Percentiles rank a stretch among this genome's conserved stretches.
Evolutionary conservation across 2,888 invertebrate genomes (phyloP).

Genomic region (Resseliella maxima): DNA sequence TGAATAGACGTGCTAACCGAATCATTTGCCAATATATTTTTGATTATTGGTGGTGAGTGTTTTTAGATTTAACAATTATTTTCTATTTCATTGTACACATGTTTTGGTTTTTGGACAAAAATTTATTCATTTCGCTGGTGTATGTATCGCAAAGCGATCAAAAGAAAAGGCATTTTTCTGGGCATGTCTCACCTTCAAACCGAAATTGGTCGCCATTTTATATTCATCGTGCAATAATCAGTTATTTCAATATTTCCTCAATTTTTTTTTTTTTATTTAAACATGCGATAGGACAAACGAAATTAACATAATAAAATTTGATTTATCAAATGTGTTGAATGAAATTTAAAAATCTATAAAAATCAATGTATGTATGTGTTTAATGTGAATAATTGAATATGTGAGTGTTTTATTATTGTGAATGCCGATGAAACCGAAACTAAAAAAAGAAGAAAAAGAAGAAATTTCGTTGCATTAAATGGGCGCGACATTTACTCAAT

Average conservation of each 20-base stretch:
- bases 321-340: background rate
- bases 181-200: slow-evolving; percentile 49
- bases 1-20: no score
- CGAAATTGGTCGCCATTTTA: slow-evolving; percentile 54
- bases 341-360: no score
- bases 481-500: no score
- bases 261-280: background rate
- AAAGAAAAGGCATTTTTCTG: background rate
- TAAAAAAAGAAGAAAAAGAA: no score
- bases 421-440: no score
- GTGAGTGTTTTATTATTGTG: no score
- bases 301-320: no score
- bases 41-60: slow-evolving; percentile 24
- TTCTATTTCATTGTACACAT: background rate
- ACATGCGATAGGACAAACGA: no score
- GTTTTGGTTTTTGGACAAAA: background rate
- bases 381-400: no score
- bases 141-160: slow-evolving; percentile 18
- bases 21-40: background rate
- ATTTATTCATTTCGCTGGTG: background rate
- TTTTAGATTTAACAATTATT: background rate
- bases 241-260: background rate
- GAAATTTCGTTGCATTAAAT: no score
- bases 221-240: background rate
- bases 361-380: no score